Evolutionary conservation across 2,797 vertebrate genomes (phyloP).

Genomic region (Hypotaenidia okinawae): DNA sequence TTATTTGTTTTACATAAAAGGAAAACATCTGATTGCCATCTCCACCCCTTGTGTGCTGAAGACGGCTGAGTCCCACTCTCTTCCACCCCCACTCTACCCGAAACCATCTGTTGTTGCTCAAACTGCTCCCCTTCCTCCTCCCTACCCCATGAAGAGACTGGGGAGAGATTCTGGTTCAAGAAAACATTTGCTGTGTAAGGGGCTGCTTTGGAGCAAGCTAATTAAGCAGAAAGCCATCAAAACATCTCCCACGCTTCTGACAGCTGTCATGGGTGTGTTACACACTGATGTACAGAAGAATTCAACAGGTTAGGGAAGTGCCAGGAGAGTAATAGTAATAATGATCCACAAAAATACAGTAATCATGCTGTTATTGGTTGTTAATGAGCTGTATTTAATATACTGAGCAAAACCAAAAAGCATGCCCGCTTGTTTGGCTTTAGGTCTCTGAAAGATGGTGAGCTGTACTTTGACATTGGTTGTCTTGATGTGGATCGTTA

Average conservation of each 20-base stretch:
- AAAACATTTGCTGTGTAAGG: not conserved
- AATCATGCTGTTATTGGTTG: constrained; percentile 41
- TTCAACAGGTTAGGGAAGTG: constrained; percentile 60
- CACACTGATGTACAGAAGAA: not conserved
- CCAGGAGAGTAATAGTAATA: constrained; percentile 37
- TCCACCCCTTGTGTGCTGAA: not conserved
- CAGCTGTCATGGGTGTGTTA: constrained; percentile 16
- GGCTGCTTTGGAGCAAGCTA: not conserved
- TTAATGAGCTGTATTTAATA: constrained; percentile 36
- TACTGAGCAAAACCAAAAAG: constrained; percentile 19
- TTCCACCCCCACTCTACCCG: not conserved
- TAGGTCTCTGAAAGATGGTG: constrained; percentile 51
- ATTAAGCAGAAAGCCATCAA: constrained; percentile 32
- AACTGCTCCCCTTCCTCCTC: not conserved
- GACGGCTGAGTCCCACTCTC: not conserved
- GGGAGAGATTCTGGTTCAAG: not conserved
- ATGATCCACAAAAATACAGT: constrained; percentile 29
- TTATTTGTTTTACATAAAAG: not conserved
- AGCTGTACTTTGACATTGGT: constrained; percentile 75
- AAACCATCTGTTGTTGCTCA: not conserved
- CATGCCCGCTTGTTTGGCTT: constrained; percentile 65
- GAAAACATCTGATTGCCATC: not conserved
- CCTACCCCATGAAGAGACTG: not conserved
- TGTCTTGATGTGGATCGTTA: constrained; percentile 74
- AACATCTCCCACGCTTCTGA: not conserved